Evolutionary conservation across 2,113 vertebrate genomes (phyloP).

Genomic region (Gavia stellata): DNA sequence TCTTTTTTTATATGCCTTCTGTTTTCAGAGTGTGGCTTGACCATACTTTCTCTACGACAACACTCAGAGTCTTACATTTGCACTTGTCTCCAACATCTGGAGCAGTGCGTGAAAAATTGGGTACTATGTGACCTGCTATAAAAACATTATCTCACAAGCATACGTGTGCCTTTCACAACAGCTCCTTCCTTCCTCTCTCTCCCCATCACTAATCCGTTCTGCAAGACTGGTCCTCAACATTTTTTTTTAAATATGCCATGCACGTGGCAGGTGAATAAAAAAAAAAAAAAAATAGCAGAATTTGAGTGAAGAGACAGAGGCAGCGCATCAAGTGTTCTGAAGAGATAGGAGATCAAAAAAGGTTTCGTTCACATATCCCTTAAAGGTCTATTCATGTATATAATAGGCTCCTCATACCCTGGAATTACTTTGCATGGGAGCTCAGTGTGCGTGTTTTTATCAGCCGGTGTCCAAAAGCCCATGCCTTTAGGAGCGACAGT

Average conservation of each 20-base stretch:
- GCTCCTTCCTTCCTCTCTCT: background rate
- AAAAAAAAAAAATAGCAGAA: background rate
- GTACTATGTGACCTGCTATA: background rate
- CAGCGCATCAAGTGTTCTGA: background rate
- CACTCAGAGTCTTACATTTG: background rate
- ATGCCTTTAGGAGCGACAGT: background rate
- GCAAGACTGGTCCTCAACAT: background rate
- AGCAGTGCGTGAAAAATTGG: background rate
- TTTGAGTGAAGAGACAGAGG: background rate
- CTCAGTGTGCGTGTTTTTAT: background rate
- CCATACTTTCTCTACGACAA: background rate
- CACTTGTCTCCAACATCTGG: background rate
- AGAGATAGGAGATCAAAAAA: conserved; percentile 48
- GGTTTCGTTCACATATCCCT: background rate
- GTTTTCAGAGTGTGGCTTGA: background rate
- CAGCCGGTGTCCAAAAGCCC: background rate
- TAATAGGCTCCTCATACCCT: background rate
- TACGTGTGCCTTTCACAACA: background rate
- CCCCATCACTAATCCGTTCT: background rate
- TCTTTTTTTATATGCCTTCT: background rate
- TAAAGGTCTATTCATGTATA: conserved; percentile 6
- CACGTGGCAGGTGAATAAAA: background rate
- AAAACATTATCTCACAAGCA: background rate
- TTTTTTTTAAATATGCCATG: background rate
- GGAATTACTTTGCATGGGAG: background rate